Percentiles rank a stretch among this genome's conserved stretches.
Conservation (phyloP, 2,888 invertebrate genomes). For the Callyntrura sp. region DNA sequence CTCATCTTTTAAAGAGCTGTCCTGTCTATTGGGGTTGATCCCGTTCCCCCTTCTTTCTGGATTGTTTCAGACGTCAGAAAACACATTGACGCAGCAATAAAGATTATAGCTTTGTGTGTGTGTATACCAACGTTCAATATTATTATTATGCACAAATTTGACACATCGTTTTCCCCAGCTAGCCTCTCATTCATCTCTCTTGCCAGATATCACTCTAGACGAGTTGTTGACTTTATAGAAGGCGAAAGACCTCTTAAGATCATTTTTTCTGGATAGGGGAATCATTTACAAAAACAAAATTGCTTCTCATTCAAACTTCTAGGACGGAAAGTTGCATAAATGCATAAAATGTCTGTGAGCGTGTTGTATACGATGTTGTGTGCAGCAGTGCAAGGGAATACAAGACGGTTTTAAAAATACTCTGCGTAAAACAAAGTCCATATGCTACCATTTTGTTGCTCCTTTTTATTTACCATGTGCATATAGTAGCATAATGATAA, state of each 20-base stretch:
- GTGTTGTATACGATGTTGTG: too few relatives aligned
- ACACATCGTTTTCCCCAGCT: neutral
- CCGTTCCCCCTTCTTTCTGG: neutral
- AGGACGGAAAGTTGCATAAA: too few relatives aligned
- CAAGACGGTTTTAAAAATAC: neutral
- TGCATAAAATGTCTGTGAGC: neutral
- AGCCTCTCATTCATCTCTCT: neutral
- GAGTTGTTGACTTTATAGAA: neutral
- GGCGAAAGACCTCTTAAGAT: slow-evolving; percentile 12
- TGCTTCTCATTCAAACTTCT: too few relatives aligned
- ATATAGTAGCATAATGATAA: neutral
- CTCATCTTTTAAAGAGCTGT: neutral
- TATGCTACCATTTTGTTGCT: slow-evolving; percentile 23
- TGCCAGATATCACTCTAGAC: too few relatives aligned
- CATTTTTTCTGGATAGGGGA: neutral
- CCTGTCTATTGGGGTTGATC: neutral
- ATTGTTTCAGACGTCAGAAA: neutral
- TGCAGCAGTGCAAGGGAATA: neutral
- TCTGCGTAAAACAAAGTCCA: neutral
- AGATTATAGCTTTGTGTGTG: neutral
- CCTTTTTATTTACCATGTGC: neutral
- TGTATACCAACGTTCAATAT: neutral
- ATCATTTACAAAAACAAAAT: neutral
- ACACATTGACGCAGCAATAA: neutral
- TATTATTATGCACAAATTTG: neutral